Conservation (phyloP, 2,888 invertebrate genomes). For the Monochamus alternatus region DNA sequence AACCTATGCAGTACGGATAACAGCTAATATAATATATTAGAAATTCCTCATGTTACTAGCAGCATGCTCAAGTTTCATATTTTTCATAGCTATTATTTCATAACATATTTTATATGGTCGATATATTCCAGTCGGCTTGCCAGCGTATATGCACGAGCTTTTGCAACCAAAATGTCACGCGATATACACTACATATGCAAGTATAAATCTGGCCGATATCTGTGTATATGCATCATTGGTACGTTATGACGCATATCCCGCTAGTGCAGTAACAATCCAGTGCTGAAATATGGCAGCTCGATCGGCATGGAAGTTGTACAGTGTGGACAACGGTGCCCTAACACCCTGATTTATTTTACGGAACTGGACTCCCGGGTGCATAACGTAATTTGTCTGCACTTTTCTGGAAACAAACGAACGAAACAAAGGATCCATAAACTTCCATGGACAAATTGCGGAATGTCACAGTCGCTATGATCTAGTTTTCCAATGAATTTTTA, state of each 20-base stretch:
- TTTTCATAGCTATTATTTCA: constrained; percentile 12
- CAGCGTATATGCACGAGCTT: constrained; percentile 24
- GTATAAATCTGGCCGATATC: constrained; percentile 57
- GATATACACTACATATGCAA: constrained; percentile 36
- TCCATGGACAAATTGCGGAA: too few species aligned
- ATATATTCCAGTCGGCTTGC: constrained; percentile 27
- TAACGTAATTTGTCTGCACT: too few species aligned
- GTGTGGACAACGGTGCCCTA: constrained; percentile 16
- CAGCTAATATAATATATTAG: too few species aligned
- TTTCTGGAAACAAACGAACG: too few species aligned
- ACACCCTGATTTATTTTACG: constrained; percentile 39
- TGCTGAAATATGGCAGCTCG: constrained; percentile 47
- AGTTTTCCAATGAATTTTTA: too few species aligned
- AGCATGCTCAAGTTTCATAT: too few species aligned
- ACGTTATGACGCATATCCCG: constrained; percentile 58
- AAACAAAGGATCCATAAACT: too few species aligned
- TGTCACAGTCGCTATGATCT: too few species aligned
- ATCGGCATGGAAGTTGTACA: constrained; percentile 38
- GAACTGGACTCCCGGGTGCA: constrained; percentile 5
- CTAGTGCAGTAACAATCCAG: constrained; percentile 52
- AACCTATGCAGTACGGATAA: too few species aligned
- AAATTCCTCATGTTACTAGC: too few species aligned
- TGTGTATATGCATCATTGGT: constrained; percentile 54
- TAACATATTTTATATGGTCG: constrained; percentile 15
- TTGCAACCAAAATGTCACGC: constrained; percentile 11